Conservation (phyloP, 2,797 vertebrate genomes). For the Champsocephalus esox region DNA sequence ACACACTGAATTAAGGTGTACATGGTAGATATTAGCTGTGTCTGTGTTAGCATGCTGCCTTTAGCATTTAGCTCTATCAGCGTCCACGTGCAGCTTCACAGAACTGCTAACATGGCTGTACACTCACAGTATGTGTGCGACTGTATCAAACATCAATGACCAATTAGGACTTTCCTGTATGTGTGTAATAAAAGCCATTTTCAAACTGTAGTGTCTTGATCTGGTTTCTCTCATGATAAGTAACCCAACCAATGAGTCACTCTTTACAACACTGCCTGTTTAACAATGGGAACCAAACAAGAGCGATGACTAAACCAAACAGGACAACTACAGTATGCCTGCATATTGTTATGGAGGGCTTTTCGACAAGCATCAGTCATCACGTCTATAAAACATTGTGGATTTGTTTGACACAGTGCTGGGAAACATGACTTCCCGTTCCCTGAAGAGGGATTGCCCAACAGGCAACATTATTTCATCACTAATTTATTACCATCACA, state of each 20-base stretch:
- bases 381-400: constrained; percentile 63
- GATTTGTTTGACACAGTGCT: constrained; percentile 71
- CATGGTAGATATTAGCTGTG: neutral
- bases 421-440: constrained; percentile 73
- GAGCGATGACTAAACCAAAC: constrained; percentile 42
- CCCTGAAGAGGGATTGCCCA: constrained; percentile 67
- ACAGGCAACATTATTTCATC: constrained; percentile 69
- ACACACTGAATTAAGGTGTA: neutral
- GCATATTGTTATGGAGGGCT: constrained; percentile 55
- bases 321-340: constrained; percentile 34
- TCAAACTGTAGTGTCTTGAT: constrained; percentile 30
- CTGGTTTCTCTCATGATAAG: constrained; percentile 48
- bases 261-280: constrained; percentile 31
- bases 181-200: constrained; percentile 28
- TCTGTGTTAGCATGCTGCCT: neutral
- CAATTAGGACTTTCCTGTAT: constrained; percentile 16
- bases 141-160: constrained; percentile 7
- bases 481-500: constrained; percentile 77
- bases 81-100: neutral
- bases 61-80: neutral
- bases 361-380: constrained; percentile 49
- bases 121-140: neutral
- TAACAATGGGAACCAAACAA: constrained; percentile 51
- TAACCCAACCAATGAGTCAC: constrained; percentile 48
- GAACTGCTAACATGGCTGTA: neutral